phyloP scores from a whole-genome alignment of 1,140 invertebrate species.

The Trissolcus basalis region DNA sequence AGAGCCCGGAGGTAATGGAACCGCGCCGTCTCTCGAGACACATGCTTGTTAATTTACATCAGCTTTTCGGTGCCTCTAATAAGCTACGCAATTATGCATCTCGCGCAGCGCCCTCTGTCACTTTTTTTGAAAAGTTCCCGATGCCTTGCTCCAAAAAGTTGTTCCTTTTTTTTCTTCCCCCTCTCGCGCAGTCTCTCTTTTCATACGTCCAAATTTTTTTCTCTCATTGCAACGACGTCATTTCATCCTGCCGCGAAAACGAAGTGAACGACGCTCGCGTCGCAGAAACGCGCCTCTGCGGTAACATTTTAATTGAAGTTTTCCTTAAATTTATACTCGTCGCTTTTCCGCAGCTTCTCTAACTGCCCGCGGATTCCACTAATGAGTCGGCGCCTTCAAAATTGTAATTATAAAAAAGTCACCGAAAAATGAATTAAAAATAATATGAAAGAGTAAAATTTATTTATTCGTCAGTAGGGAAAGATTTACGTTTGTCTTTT shows the following conservation, averaged over 20 bases:
- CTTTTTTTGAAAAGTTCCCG: conserved; percentile 3
- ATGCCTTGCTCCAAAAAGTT: background rate
- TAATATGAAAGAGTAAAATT: too few relatives aligned
- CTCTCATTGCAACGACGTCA: conserved; percentile 1
- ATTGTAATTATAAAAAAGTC: too few relatives aligned
- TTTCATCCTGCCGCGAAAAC: conserved; percentile 27
- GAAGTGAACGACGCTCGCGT: conserved; percentile 21
- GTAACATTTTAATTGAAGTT: conserved; percentile 57
- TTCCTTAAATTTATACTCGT: conserved; percentile 43
- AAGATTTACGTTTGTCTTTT: too few relatives aligned
- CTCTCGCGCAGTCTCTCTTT: background rate
- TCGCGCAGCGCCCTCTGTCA: conserved; percentile 11
- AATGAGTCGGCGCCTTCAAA: conserved; percentile 31
- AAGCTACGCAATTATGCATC: conserved; percentile 46
- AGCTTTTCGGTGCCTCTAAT: conserved; percentile 34
- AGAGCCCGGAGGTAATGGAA: conserved; percentile 4
- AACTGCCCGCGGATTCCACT: conserved; percentile 30
- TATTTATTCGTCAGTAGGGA: too few relatives aligned
- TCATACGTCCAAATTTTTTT: background rate
- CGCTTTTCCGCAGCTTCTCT: conserved; percentile 31
- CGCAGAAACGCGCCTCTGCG: conserved; percentile 32
- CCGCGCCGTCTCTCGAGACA: conserved; percentile 37
- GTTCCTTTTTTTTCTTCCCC: background rate
- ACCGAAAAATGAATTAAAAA: background rate
- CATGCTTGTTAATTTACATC: conserved; percentile 34